phyloP scores from a whole-genome alignment of 2,888 invertebrate species.

The Andrena fulva region DNA sequence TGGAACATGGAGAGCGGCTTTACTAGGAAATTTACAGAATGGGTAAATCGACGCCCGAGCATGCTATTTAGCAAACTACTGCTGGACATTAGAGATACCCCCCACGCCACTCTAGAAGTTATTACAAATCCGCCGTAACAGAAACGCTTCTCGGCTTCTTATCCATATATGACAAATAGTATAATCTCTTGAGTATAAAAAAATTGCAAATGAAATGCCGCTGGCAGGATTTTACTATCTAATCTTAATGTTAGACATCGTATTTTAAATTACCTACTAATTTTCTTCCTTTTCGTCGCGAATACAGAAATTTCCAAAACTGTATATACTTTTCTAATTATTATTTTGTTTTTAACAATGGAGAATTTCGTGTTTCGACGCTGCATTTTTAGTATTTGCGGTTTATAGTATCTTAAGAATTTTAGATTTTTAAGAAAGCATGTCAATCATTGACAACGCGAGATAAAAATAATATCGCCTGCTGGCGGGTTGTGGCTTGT shows the following conservation, averaged over 20 bases:
- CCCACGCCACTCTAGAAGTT: background rate
- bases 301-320: too few relatives aligned
- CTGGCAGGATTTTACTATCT: too few relatives aligned
- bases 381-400: background rate
- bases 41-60: conserved; percentile 20
- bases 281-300: too few relatives aligned
- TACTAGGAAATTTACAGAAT: conserved; percentile 49
- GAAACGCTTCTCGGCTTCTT: background rate
- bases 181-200: too few relatives aligned
- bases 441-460: background rate
- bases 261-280: too few relatives aligned
- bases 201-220: too few relatives aligned
- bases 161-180: too few relatives aligned
- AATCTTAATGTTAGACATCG: too few relatives aligned
- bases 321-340: too few relatives aligned
- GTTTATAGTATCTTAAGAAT: background rate
- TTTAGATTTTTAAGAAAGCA: background rate
- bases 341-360: too few relatives aligned
- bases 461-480: background rate
- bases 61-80: conserved; percentile 33
- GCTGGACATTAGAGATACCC: conserved; percentile 31
- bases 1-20: conserved; percentile 13
- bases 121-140: background rate
- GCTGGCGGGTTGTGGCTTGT: background rate
- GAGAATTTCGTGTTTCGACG: background rate